Evolutionary conservation across 2,888 invertebrate genomes (phyloP), one percentile per base, ranked within the genome.

Genomic region (Temnothorax ravouxi): DNA sequence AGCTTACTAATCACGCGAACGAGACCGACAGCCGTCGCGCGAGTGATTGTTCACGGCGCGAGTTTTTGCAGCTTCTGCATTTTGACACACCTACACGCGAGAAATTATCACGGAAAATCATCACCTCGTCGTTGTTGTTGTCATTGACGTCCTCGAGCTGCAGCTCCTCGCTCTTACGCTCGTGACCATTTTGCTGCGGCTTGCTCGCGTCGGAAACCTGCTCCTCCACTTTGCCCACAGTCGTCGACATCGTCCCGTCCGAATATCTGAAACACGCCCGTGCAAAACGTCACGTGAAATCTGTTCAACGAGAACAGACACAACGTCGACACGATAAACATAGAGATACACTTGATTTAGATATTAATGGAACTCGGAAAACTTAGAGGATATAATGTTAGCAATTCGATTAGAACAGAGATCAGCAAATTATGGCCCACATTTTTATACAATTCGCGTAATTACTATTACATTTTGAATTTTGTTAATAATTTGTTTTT

Each of bases 221-320:
- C 62, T 88, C 87, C 11, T 89, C 87, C 83, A 66, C 56, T 62
- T 90, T 89, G 59, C 69, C 85, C 69, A 69, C 85, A 56, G 89
- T 86, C 75, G 91, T 87, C 77, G 89, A 86, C 91, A 92, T 92
- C 79, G 89, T 90, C 84, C 87, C 85, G 72, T 71, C 84, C 84
- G 81, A 85, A 86, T 84, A 66, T 77, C 90, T 87, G 83, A 38
- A 86, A 88, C 77, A n/a, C 29, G 29, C 50, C 50, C 18, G 11
- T 18, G 41, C 59, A 11, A n/a, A 41, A 61, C 66, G 59, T 2
- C 69, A 34, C 21, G 77, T 76, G 50, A 75, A 71, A 83, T 67
- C 5, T 11, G 6, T 47, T 13, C n/a, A 71, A 71, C 8, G 11
- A 56, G 0, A 3, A 47, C 11, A 5, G 13, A 66, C 4, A 34